Evolutionary conservation across 2,888 invertebrate genomes (phyloP), one percentile per base, ranked within the genome.

Genomic region (Cephalotes varians): DNA sequence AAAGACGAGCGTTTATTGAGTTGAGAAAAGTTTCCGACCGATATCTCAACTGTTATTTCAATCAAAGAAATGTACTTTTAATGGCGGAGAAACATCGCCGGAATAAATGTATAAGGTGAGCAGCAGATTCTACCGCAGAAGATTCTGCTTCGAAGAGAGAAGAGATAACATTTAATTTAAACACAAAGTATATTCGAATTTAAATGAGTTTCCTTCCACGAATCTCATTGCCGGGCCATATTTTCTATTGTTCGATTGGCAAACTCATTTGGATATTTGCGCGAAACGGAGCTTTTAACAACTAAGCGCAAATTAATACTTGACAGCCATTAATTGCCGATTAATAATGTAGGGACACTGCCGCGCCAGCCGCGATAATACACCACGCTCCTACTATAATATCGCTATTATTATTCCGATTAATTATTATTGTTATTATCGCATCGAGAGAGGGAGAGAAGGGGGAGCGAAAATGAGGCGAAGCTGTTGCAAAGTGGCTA

Each of bases 341-440:
- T 79, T 79, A 79, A 79, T 79, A 79, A 79, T 79, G 54, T 34
- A 56, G 34, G 31, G 12, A 56, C 28, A 21, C 37, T 31, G 31
- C 31, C 69, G 34, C 31, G 31, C 65, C n/a, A 15, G 65, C 47
- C 25, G 37, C 37, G 49, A 77, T 69, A 69, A 77, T 71, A 34
- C 56, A 71, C 56, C 18, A 44, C 28, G 54, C 21, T 44, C 40
- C 15, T 67, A 76, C 65, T 73, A 64, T 69, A 56, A 56, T 56
- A 44, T 77, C 71, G 71, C 31, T 69, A 67, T 54, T 77, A 71
- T 79, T 56, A 71, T 79, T 71, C 25, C 31, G 34, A 79, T 71
- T 71, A 77, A 77, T 69, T 71, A 56, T 79, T 79, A 79, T 79
- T 79, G 18, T 79, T 71, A 71, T 79, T 71, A 71, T 69, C 40